Evolutionary conservation across 2,113 vertebrate genomes (phyloP), one percentile per base, ranked within the genome.

Genomic region (Romanogobio albipinnatus): DNA sequence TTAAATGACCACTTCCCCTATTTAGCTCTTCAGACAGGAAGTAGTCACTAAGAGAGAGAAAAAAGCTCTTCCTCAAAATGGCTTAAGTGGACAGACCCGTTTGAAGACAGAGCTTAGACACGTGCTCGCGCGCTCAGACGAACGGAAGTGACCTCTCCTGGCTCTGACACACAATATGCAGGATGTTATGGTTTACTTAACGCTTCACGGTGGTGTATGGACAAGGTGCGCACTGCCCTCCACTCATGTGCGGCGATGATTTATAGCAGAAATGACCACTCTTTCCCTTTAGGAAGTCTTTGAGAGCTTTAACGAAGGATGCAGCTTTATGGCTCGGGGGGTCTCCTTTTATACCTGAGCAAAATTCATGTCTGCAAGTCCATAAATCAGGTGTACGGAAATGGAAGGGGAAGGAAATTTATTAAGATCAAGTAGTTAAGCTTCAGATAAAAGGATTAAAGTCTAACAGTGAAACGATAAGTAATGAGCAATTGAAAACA

Each of bases 101-200:
- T 43, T 61, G 70, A 76, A 85, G 64, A 82, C 79, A 80, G 75
- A 76, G 76, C 19, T 17, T 62, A 73, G 76, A 80, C 86, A 89
- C 85, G 86, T 58, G 81, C 61, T 75, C 47, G 45, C 26, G 4
- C 9, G n/a, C 77, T 61, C 68, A 74, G 64, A 75, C 47, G 49
- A 22, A 49, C 51, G 92, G 92, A 94, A 92, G 85, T 91, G 76
- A 86, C 87, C 93, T 88, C 14, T 17, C 85, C 88, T 88, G 92
- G 90, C 89, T 93, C 68, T 91, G 49, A n/a, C 70, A 78, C 89
- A 94, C 81, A 87, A 91, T 90, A 90, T 85, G 89, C 91, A 93
- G 93, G 94, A 93, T 94, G 92, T 90, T 94, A 93, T 92, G 92
- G 94, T 92, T 94, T 93, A 92, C 91, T 93, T 93, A 92, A 92